Evolutionary conservation across 1,140 invertebrate species (phyloP), one percentile per base, ranked within the genome.

Genomic region (Polypedilum vanderplanki): DNA sequence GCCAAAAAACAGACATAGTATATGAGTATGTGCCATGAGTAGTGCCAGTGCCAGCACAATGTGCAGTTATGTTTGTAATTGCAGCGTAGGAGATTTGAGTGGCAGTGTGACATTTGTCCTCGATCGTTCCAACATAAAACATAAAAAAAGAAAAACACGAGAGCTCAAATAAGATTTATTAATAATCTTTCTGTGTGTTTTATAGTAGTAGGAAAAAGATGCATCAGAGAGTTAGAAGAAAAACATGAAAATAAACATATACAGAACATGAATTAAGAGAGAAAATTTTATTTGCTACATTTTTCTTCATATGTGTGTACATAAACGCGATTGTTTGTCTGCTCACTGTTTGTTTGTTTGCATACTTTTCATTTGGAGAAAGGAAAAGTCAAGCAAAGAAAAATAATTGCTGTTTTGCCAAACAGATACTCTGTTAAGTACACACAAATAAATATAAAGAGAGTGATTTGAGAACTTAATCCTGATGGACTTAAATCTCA

Each of bases 121-220:
- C 46, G 46, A 57, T 57, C 46, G 12, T 57, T 57, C 46, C 46
- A 57, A 57, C 46, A n/a, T n/a, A 57, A 57, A 57, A 57, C 12
- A 57, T 57, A 12, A 57, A 15, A n/a, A 57, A 57, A 57, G 46
- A 57, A 57, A 12, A 57, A 57, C 10, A 57, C 46, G 46, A 57
- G 46, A 57, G 24, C 24, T 33, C 24, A 33, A 33, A 33, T 3
- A 57, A 57, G 46, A 57, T 57, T 57, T 57, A 57, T 57, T 57
- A 57, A 57, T 57, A 57, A 57, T 57, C 12, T 15, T n/a, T 57
- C 12, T 57, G 24, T 33, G 5, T 33, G n/a, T 57, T 57, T n/a
- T 46, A 41, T 41, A 46, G 46, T 57, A n/a, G 46, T 57, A n/a
- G 41, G 41, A 15, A 57, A 57, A n/a, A 57, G 12, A 57, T 57